Evolutionary conservation across 2,888 invertebrate genomes (phyloP), one percentile per base, ranked within the genome.

Genomic region (Limenitis camilla): DNA sequence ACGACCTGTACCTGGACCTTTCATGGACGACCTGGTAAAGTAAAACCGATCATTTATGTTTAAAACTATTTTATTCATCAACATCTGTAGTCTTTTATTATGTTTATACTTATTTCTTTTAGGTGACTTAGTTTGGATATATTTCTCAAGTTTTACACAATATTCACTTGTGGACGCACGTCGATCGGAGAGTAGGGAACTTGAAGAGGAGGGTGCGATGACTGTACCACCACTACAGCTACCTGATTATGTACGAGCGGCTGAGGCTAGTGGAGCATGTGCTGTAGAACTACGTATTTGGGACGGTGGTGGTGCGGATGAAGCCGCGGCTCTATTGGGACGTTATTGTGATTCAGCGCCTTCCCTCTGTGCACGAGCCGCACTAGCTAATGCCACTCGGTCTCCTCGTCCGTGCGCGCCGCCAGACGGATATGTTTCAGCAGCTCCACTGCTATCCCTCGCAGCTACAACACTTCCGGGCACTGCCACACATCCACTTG

Each of bases 1-100:
- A 94, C 95, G 51, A 95, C 94, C 40, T 96, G 96, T 85, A 93
- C 93, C 30, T 96, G 95, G 90, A 92, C 91, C 61, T 94, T 96
- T 74, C 91, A 92, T 71, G 96, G 95, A 30, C 90, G 92, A 60
- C 90, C 92, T 6, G 91, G 88, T 84, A 33, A 61, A n/a, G 11
- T 3, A 32, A 4, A 27, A 11, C 5, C 36, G 19, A 28, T 8
- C 35, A 36, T 42, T 30, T 5, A 36, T n/a, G 3, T 11, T 9
- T 2, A 5, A 2, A 30, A 30, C 30, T 45, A 10, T 32, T 6
- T 5, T 35, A 27, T 5, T 7, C 33, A 19, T 1, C 31, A 7
- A 38, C 6, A 1, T 9, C 40, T 6, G 27, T 30, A 7, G 4
- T 3, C 6, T 29, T 10, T 9, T 2, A 10, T n/a, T 8, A 7